phyloP scores from a whole-genome alignment of 2,797 vertebrate species.

The Trachurus trachurus region DNA sequence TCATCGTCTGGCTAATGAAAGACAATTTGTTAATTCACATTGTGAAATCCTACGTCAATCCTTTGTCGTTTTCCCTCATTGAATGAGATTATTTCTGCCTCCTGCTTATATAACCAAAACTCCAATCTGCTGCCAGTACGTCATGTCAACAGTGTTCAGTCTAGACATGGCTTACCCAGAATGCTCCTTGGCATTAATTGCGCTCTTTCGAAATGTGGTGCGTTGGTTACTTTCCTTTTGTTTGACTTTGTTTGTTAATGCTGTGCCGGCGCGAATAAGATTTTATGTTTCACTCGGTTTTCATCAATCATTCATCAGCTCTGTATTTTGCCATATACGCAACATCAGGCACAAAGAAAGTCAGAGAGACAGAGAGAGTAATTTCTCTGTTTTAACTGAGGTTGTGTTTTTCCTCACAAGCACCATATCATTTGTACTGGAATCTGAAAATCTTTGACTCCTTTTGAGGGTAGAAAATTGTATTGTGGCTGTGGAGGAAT shows the following conservation, averaged over 20 bases:
- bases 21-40: slow-evolving; percentile 6
- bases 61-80: slow-evolving; percentile 9
- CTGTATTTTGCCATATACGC: slow-evolving; percentile 45
- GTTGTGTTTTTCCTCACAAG: slow-evolving; percentile 17
- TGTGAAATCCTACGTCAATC: neutral
- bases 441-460: slow-evolving; percentile 65
- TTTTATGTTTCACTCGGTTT: slow-evolving; percentile 49
- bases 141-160: slow-evolving; percentile 37
- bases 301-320: slow-evolving; percentile 70
- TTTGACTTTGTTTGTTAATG: slow-evolving; percentile 39
- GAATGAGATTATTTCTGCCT: slow-evolving; percentile 1
- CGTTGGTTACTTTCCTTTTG: slow-evolving; percentile 26
- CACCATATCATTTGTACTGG: slow-evolving; percentile 65
- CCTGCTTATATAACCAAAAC: slow-evolving; percentile 26
- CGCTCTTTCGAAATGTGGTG: slow-evolving; percentile 47
- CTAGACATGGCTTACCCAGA: slow-evolving; percentile 36
- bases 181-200: slow-evolving; percentile 39
- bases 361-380: slow-evolving; percentile 8
- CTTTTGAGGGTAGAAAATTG: slow-evolving; percentile 55
- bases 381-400: slow-evolving; percentile 4
- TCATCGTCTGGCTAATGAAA: neutral
- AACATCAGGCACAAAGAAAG: slow-evolving; percentile 32
- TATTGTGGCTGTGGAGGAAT: slow-evolving; percentile 54
- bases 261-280: slow-evolving; percentile 35
- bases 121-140: slow-evolving; percentile 23